phyloP scores from a whole-genome alignment of 2,113 vertebrate genomes.

The Atherinomorus stipes region DNA sequence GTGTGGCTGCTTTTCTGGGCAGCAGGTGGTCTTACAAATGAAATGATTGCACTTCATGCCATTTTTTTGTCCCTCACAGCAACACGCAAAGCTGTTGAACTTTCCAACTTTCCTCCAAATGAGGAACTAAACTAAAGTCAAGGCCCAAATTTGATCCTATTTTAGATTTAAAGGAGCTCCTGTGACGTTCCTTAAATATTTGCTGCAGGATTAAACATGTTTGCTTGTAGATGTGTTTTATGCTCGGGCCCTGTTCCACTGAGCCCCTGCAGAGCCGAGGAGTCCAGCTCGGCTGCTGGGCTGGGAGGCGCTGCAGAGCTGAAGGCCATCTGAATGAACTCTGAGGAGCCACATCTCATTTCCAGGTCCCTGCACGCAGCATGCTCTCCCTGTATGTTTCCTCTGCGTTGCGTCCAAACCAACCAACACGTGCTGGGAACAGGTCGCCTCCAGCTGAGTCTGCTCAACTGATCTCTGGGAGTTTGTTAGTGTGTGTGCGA shows the following conservation, averaged over 20 bases:
- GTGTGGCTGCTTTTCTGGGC: background rate
- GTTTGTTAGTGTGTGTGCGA: background rate
- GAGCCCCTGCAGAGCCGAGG: conserved; percentile 7
- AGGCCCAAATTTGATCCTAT: conserved; percentile 2
- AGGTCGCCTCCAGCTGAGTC: conserved; percentile 1
- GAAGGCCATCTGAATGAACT: background rate
- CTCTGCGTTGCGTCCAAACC: background rate
- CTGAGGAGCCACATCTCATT: background rate
- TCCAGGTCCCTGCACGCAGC: background rate
- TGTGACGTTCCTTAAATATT: background rate
- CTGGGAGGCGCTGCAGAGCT: conserved; percentile 3
- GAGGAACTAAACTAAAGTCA: background rate
- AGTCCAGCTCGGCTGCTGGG: conserved; percentile 1
- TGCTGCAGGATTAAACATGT: conserved; percentile 12
- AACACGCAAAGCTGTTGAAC: conserved; percentile 18
- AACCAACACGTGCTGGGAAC: conserved; percentile 27
- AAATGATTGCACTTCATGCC: conserved; percentile 15
- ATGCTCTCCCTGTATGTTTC: background rate
- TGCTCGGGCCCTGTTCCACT: too few relatives aligned
- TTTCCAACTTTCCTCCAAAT: background rate
- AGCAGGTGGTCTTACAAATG: conserved; percentile 46
- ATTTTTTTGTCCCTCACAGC: background rate
- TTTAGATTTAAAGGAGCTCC: background rate
- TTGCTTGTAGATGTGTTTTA: background rate
- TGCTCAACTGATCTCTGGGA: background rate